A percentile compares a stretch with the other conserved stretches of the same genome.
Conservation (phyloP, 2,888 invertebrate genomes). For the Tinea semifulvella region DNA sequence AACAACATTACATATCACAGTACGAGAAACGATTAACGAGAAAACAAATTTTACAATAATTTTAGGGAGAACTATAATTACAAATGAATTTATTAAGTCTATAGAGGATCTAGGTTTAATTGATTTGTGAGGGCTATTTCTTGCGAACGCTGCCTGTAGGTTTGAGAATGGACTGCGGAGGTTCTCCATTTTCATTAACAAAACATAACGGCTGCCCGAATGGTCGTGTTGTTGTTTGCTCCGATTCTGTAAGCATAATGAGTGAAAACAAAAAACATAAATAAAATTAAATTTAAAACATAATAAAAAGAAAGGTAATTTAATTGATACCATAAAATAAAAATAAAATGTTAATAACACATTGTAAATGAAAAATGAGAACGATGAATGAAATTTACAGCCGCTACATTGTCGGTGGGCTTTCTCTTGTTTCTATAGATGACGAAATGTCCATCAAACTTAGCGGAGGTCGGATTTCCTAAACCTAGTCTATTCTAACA, state of each 20-base stretch:
- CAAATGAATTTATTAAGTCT: slow-evolving; percentile 23
- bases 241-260: slow-evolving; percentile 56
- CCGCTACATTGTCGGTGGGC: slow-evolving; percentile 1
- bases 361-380: slow-evolving; percentile 4
- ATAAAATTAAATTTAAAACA: slow-evolving; percentile 25
- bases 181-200: slow-evolving; percentile 63
- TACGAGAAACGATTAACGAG: slow-evolving; percentile 48
- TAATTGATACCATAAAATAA: slow-evolving; percentile 22
- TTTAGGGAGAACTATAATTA: not conserved
- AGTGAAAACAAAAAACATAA: slow-evolving; percentile 8
- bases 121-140: slow-evolving; percentile 40
- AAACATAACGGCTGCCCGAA: slow-evolving; percentile 85
- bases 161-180: slow-evolving; percentile 61
- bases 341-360: slow-evolving; percentile 23
- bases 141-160: slow-evolving; percentile 61
- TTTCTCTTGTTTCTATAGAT: not conserved
- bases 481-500: slow-evolving; percentile 44
- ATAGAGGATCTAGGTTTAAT: slow-evolving; percentile 24
- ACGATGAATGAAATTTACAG: not conserved
- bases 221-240: slow-evolving; percentile 71
- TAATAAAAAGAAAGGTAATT: slow-evolving; percentile 26
- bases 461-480: slow-evolving; percentile 4
- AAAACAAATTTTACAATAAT: slow-evolving; percentile 5
- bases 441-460: not conserved
- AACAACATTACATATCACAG: slow-evolving; percentile 60